phyloP scores from a whole-genome alignment of 2,888 invertebrate species.

The Sturmia bella region DNA sequence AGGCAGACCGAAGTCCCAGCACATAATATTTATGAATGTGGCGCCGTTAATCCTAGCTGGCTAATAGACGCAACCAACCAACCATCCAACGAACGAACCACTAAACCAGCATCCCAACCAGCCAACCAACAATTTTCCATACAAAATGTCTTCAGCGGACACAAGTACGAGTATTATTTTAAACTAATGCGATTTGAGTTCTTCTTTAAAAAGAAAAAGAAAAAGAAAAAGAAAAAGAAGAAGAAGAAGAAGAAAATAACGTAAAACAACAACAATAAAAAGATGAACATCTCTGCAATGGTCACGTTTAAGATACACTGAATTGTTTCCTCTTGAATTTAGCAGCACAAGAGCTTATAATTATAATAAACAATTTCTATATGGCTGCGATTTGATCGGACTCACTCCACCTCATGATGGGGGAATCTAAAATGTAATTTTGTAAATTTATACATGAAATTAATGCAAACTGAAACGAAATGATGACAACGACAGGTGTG shows the following conservation, averaged over 20 bases:
- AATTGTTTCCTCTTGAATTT: slow-evolving; percentile 34
- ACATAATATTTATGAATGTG: slow-evolving; percentile 66
- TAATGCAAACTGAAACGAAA: slow-evolving; percentile 51
- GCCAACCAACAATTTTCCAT: slow-evolving; percentile 33
- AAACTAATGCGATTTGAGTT: slow-evolving; percentile 64
- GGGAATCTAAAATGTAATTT: slow-evolving; percentile 52
- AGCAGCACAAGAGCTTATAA: slow-evolving; percentile 52
- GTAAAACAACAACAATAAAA: slow-evolving; percentile 2
- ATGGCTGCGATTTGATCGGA: slow-evolving; percentile 43
- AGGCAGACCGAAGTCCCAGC: slow-evolving; percentile 45
- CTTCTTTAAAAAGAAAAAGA: slow-evolving; percentile 41
- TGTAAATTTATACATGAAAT: slow-evolving; percentile 15
- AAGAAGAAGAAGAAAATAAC: neutral
- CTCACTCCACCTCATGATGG: slow-evolving; percentile 18
- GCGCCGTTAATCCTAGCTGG: slow-evolving; percentile 68
- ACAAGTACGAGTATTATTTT: slow-evolving; percentile 25
- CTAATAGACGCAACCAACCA: neutral
- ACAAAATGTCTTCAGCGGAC: slow-evolving; percentile 29
- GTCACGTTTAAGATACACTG: slow-evolving; percentile 65
- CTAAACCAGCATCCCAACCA: neutral
- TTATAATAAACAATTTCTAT: slow-evolving; percentile 65
- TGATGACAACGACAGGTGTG: slow-evolving; percentile 69
- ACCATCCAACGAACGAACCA: neutral
- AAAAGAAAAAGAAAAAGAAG: slow-evolving; percentile 4
- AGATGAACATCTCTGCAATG: slow-evolving; percentile 58